Evolutionary conservation across 2,888 invertebrate genomes (phyloP).

Genomic region (Protophormia terraenovae): DNA sequence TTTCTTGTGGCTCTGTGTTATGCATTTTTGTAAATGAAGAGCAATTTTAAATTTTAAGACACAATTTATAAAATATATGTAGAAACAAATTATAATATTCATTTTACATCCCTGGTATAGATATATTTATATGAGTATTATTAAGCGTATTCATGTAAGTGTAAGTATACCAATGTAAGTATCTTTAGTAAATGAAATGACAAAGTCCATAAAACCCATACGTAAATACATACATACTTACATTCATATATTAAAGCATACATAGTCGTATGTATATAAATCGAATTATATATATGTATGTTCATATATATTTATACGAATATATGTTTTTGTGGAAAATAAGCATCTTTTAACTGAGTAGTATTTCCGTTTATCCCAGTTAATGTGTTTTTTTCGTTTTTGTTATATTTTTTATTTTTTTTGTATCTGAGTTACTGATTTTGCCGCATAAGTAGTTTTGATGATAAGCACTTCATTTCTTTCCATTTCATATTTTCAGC

Average conservation of each 20-base stretch:
- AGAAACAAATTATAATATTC: too few species aligned
- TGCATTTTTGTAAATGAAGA: too few species aligned
- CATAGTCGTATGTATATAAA: not conserved
- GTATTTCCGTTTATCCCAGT: conserved; percentile 32
- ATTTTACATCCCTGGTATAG: too few species aligned
- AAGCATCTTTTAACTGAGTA: conserved; percentile 28
- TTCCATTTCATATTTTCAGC: conserved; percentile 44
- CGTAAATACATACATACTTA: not conserved
- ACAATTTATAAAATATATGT: too few species aligned
- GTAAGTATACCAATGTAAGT: too few species aligned
- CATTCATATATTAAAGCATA: not conserved
- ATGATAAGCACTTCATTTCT: conserved; percentile 42
- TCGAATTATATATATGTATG: too few species aligned
- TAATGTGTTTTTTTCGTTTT: conserved; percentile 24
- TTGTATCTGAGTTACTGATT: not conserved
- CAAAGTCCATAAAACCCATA: conserved; percentile 41
- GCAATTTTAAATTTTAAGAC: too few species aligned
- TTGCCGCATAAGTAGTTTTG: conserved; percentile 57
- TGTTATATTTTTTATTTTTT: not conserved
- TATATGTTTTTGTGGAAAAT: conserved; percentile 2
- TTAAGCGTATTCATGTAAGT: too few species aligned
- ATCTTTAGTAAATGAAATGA: conserved; percentile 53
- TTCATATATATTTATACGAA: not conserved
- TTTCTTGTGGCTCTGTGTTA: too few species aligned
- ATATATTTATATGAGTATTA: too few species aligned